These are phyloP conservation scores for Calonectris borealis DNA, from an alignment of 2,113 vertebrate genomes.

Conservation along the genomic window DNA sequence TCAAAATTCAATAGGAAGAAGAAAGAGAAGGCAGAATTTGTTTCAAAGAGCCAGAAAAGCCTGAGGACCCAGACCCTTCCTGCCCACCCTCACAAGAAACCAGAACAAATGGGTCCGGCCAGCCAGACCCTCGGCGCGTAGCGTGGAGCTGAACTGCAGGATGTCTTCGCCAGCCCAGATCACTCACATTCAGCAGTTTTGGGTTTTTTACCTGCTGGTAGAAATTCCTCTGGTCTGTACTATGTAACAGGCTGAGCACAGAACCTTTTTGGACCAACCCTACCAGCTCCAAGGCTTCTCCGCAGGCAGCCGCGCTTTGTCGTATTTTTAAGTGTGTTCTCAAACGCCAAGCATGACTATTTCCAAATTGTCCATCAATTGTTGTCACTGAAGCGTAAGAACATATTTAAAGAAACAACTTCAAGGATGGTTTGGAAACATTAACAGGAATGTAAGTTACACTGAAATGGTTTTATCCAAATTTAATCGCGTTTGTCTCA, in stretches of 20 bases:
- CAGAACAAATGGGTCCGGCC: neutral
- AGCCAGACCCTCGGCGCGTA: neutral
- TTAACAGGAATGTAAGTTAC: neutral
- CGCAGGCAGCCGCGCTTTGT: neutral
- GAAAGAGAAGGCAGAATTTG: neutral
- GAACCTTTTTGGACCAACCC: neutral
- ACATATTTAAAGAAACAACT: neutral
- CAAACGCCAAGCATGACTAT: neutral
- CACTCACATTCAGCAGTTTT: neutral
- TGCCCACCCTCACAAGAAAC: neutral
- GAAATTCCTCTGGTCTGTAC: neutral
- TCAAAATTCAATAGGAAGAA: neutral
- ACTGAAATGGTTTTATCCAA: neutral
- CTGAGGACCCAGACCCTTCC: neutral
- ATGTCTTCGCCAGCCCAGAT: neutral
- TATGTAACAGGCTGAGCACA: fast-evolving
- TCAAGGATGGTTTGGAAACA: neutral
- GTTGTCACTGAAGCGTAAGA: neutral
- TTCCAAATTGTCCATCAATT: neutral
- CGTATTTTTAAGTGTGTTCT: neutral
- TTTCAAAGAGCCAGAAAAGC: neutral
- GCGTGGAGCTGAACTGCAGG: fast-evolving
- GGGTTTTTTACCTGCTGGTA: neutral
- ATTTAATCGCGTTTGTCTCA: neutral
- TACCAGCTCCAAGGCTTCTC: neutral